Evolutionary conservation across 1,140 invertebrate species (phyloP), one percentile per base, ranked within the genome.

Genomic region (Xylocopa sonorina): DNA sequence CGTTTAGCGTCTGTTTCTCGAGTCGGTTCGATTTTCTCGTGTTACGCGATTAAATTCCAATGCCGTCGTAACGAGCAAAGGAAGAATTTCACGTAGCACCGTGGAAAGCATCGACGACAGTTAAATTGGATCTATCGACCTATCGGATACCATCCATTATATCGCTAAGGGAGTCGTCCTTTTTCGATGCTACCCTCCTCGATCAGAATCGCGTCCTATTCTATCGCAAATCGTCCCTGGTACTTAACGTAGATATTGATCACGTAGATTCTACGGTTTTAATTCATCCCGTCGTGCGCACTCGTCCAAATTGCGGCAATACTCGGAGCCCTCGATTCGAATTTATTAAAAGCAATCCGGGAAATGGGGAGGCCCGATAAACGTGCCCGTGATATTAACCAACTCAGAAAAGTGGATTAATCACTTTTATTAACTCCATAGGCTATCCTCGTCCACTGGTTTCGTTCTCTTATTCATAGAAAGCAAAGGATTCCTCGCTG

Each of bases 181-280:
- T 83, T 83, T 63, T 66, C 38, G 63, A 84, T 80, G 75, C 76
- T 51, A 57, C 53, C 63, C 71, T 72, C 73, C 34, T 64, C 57
- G 34, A 43, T 48, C 76, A 79, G 80, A 75, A 58, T 83, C 57
- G 46, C 66, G 64, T 41, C 66, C 66, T 48, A 41, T 51, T 78
- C 29, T 73, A 57, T 69, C 64, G 53, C 60, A 55, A 64, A 48
- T 48, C 67, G 68, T n/a, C 48, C 50, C 48, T 46, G n/a, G 43
- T 58, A 60, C 63, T 83, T 43, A 62, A 46, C 69, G 64, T 32
- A 41, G 53, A 63, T 83, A 83, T 83, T 50, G 73, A 74, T 24
- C 46, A 18, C 6, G 14, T 0, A 18, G 32, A 9, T 32, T 66
- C 60, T 53, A 38, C 57, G 27, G 5, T 73, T 73, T 73, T 21